Evolutionary conservation across 2,888 invertebrate species (phyloP).

Genomic region (Lithophane socia): DNA sequence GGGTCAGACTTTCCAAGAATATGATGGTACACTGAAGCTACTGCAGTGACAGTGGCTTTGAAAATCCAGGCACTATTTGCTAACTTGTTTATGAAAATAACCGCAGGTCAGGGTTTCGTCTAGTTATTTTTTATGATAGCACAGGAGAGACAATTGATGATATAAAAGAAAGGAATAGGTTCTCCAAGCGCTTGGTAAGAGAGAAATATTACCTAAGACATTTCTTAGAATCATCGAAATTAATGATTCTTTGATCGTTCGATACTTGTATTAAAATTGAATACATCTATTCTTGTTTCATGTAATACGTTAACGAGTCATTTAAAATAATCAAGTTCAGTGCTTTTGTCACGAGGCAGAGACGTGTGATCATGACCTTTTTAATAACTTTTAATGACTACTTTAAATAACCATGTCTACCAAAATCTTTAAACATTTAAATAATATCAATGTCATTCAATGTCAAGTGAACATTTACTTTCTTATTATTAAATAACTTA

Average conservation of each 20-base stretch:
- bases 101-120: background rate
- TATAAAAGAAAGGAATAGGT: background rate
- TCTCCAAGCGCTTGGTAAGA: background rate
- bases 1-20: background rate
- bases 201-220: background rate
- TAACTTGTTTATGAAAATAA: background rate
- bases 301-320: background rate
- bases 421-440: slow-evolving; percentile 2
- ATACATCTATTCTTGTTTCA: background rate
- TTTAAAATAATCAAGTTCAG: background rate
- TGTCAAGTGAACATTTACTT: slow-evolving; percentile 7
- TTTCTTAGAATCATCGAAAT: background rate
- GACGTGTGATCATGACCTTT: slow-evolving; percentile 2
- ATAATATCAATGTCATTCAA: slow-evolving; percentile 19
- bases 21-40: background rate
- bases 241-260: background rate
- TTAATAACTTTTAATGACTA: background rate
- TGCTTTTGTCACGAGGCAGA: background rate
- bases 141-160: background rate
- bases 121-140: background rate
- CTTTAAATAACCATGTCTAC: background rate
- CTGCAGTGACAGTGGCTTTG: background rate
- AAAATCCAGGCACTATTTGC: background rate
- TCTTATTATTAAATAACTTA: background rate
- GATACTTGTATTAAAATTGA: background rate